phyloP scores from a whole-genome alignment of 2,113 vertebrate genomes.

The Eudorcas thomsonii region DNA sequence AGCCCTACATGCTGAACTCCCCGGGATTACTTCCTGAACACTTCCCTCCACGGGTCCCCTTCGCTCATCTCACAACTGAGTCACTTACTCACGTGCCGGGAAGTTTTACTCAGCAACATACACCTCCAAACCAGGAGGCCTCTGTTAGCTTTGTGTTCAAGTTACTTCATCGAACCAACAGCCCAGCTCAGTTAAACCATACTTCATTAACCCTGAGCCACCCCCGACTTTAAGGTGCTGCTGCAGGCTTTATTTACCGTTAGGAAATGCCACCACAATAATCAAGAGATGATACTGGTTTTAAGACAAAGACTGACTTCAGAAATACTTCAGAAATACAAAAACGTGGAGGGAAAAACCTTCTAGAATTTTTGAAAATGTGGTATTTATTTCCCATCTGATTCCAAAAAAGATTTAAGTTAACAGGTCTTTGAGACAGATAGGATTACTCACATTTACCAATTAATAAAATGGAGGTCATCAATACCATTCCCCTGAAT shows the following conservation, averaged over 20 bases:
- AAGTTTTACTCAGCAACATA: background rate
- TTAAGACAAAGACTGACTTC: background rate
- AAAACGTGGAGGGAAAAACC: background rate
- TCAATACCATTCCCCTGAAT: background rate
- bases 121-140: background rate
- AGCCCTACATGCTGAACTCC: background rate
- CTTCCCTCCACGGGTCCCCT: background rate
- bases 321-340: background rate
- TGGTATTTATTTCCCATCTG: background rate
- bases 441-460: background rate
- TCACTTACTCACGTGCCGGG: background rate
- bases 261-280: background rate
- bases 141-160: background rate
- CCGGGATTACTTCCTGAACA: background rate
- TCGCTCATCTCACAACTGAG: background rate
- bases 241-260: background rate
- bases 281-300: background rate
- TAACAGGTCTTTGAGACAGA: background rate
- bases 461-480: background rate
- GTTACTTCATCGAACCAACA: background rate
- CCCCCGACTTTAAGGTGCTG: background rate
- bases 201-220: background rate
- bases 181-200: background rate
- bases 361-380: background rate
- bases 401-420: background rate